Conservation (phyloP, 2,888 invertebrate genomes). For the Laothoe populi region DNA sequence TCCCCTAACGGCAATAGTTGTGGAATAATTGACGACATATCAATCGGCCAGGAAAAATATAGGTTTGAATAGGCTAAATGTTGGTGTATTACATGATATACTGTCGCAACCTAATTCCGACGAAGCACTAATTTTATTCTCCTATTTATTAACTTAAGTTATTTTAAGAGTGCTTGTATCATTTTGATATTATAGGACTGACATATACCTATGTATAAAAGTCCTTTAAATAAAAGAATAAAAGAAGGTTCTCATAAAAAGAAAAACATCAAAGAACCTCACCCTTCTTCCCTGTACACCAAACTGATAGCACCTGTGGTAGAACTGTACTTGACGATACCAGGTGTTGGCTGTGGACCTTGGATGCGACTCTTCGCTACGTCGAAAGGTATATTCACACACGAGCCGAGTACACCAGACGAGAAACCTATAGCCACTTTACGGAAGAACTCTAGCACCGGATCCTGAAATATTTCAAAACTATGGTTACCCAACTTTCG, state of each 20-base stretch:
- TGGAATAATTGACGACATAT: too few relatives aligned
- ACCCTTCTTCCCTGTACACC: constrained; percentile 96
- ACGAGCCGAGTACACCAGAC: constrained; percentile 94
- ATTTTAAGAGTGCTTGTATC: too few relatives aligned
- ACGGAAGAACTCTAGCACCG: constrained; percentile 87
- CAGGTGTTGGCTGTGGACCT: constrained; percentile 92
- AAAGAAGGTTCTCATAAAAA: not conserved
- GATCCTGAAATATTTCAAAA: constrained; percentile 82
- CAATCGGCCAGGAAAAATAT: too few relatives aligned
- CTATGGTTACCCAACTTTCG: not conserved
- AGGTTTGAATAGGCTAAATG: not conserved
- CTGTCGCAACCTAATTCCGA: too few relatives aligned
- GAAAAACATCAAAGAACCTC: constrained; percentile 48
- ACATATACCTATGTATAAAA: too few relatives aligned
- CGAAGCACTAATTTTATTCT: too few relatives aligned
- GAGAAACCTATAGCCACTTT: constrained; percentile 94
- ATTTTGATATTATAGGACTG: too few relatives aligned
- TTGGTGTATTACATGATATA: too few relatives aligned
- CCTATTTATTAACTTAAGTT: too few relatives aligned
- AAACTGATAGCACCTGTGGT: constrained; percentile 89
- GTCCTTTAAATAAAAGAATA: too few relatives aligned
- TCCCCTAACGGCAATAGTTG: too few relatives aligned
- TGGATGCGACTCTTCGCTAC: constrained; percentile 98
- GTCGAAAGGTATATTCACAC: constrained; percentile 97
- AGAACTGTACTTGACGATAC: constrained; percentile 90